phyloP scores from a whole-genome alignment of 2,113 vertebrate genomes.

The Cheirogaleus medius region DNA sequence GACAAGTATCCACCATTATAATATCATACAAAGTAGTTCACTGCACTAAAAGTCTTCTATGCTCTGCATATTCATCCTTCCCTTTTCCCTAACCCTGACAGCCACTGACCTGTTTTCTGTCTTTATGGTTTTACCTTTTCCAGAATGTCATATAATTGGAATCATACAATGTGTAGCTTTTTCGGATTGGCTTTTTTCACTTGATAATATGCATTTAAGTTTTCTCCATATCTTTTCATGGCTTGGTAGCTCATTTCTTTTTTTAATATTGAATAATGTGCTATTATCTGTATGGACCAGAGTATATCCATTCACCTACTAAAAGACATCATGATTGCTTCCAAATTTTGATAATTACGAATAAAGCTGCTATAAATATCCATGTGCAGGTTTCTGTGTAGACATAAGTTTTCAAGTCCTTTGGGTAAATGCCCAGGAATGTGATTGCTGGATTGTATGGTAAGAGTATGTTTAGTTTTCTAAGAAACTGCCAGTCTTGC shows the following conservation, averaged over 20 bases:
- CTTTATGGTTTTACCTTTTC: not conserved
- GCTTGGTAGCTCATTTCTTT: not conserved
- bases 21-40: not conserved
- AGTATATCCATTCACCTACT: not conserved
- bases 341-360: not conserved
- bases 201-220: not conserved
- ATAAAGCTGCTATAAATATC: not conserved
- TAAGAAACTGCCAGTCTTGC: not conserved
- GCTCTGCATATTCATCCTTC: not conserved
- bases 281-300: not conserved
- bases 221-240: not conserved
- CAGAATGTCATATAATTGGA: not conserved
- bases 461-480: not conserved
- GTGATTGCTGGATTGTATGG: not conserved
- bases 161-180: not conserved
- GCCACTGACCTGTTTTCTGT: not conserved
- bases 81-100: not conserved
- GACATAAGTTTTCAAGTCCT: not conserved
- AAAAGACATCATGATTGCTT: not conserved
- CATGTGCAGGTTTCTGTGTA: not conserved
- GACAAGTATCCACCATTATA: too few relatives aligned
- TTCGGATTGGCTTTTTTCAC: not conserved
- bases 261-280: not conserved
- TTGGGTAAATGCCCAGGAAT: not conserved
- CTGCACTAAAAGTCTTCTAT: not conserved